phyloP scores from a whole-genome alignment of 1,140 invertebrate species.

The Brachionus manjavacas region DNA sequence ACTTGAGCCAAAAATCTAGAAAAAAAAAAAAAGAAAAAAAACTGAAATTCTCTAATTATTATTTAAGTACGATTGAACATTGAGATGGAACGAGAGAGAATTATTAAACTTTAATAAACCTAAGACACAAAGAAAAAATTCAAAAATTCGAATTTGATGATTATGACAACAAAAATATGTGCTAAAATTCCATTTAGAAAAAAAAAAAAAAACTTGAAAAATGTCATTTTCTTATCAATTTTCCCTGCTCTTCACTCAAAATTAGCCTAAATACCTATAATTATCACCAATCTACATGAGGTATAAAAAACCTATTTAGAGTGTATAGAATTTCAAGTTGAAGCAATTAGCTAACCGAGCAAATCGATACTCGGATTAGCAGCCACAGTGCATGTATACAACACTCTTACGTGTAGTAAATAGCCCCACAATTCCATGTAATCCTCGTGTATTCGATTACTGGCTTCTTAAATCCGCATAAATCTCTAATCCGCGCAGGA shows the following conservation, averaged over 20 bases:
- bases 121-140: neutral
- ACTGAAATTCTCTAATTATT: slow-evolving; percentile 24
- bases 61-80: neutral
- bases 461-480: slow-evolving; percentile 8
- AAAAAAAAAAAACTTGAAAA: neutral
- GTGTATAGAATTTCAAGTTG: neutral
- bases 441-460: slow-evolving; percentile 14
- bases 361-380: neutral
- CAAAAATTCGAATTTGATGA: slow-evolving; percentile 24
- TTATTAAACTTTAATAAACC: slow-evolving; percentile 20
- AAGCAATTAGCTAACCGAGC: neutral
- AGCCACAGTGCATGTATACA: neutral
- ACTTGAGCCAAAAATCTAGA: slow-evolving; percentile 15
- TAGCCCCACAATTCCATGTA: slow-evolving; percentile 21
- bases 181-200: slow-evolving; percentile 26
- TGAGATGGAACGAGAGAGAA: neutral
- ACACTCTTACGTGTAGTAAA: neutral
- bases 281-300: slow-evolving; percentile 37
- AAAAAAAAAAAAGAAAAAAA: neutral
- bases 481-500: neutral
- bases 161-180: slow-evolving; percentile 39
- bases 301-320: slow-evolving; percentile 12
- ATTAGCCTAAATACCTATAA: slow-evolving; percentile 41
- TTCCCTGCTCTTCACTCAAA: slow-evolving; percentile 36
- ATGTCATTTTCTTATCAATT: slow-evolving; percentile 39